Evolutionary conservation across 2,797 vertebrate species (phyloP), one percentile per base, ranked within the genome.

Genomic region (Spinus olivaceus): DNA sequence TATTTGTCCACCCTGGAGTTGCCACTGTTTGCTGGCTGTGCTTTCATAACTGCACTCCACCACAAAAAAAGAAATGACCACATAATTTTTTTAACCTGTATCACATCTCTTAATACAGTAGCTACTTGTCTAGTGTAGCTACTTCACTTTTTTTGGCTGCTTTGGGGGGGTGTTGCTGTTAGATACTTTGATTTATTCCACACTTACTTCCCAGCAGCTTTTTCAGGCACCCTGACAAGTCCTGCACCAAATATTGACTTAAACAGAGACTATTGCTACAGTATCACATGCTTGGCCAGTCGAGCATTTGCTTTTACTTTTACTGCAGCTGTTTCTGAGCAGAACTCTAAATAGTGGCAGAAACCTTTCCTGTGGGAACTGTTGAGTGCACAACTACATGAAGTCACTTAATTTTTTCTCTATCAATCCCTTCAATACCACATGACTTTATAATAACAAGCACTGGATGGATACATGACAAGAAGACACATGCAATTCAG

Each of bases 331-430:
- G 27, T 25, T 87, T 60, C 65, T 20, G 19, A 66, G 53, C 44
- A 77, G 14, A 86, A 51, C 8, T 74, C 32, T 27, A 64, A 70
- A 33, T 0, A 6, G 37, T 0, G 7, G 30, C 44, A 71, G 27
- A 86, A 81, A 30, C 11, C 8, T 44, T 44, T 8, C 14, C n/a
- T 28, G 27, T 2, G 19, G 14, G 49, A 73, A 35, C 28, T 20
- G 35, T 18, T 0, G 0, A 84, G 32, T 3, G 0, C 1, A 0
- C 12, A 81, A 32, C 30, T 37, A 24, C 1, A 2, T 3, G 19
- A 64, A 94, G 8, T 6, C 28, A 49, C n/a, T 12, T 47, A 1
- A 2, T 41, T 64, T 78, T 37, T 30, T 67, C 51, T 39, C 37
- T 42, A 50, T 10, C 28, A 80, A 56, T 4, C 0, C 3, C 5